phyloP scores from a whole-genome alignment of 1,140 invertebrate genomes.

The Sipha flava region DNA sequence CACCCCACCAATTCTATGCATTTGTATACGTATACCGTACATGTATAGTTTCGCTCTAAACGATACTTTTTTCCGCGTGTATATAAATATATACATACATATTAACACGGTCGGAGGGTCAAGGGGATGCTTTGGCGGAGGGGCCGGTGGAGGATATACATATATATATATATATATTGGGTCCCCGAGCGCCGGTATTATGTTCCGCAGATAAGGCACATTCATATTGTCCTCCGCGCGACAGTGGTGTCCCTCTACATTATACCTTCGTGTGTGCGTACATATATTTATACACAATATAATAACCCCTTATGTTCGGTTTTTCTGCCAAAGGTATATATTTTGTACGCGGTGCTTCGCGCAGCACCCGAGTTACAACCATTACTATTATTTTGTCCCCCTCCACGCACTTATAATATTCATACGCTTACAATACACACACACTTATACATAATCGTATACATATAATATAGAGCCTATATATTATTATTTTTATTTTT shows the following conservation, averaged over 20 bases:
- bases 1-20: background rate
- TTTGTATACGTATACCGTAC: background rate
- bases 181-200: slow-evolving; percentile 3
- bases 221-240: slow-evolving; percentile 17
- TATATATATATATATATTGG: background rate
- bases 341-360: background rate
- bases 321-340: background rate
- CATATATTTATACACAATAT: background rate
- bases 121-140: background rate
- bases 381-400: background rate
- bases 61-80: background rate
- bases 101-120: background rate
- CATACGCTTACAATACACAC: too few species aligned
- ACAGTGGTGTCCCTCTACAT: background rate
- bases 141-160: background rate
- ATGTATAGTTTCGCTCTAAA: background rate
- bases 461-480: too few species aligned
- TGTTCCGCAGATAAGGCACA: slow-evolving; percentile 26
- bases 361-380: background rate
- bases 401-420: background rate
- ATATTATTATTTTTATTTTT: too few species aligned
- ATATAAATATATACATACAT: background rate
- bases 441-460: too few species aligned
- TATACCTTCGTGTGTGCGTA: background rate
- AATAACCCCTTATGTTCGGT: background rate